Evolutionary conservation across 2,797 vertebrate genomes (phyloP).

Genomic region (Parotocinclus haroldoi): DNA sequence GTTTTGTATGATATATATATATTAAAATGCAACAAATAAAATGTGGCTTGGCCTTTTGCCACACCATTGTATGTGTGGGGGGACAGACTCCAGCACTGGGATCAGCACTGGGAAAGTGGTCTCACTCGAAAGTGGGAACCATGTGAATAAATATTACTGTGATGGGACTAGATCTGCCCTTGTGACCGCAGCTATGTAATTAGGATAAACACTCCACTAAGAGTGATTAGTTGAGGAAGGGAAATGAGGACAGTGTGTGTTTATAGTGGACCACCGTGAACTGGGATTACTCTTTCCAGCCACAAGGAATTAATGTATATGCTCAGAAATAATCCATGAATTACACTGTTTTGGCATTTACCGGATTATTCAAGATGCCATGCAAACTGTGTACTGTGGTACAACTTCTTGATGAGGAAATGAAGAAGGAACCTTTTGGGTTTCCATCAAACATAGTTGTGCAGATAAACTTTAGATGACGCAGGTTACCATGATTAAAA

Average conservation of each 20-base stretch:
- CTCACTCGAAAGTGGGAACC: not conserved
- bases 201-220: slow-evolving; percentile 16
- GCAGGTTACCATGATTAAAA: too few species aligned
- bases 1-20: slow-evolving; percentile 57
- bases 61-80: slow-evolving; percentile 41
- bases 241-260: slow-evolving; percentile 20
- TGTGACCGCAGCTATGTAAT: slow-evolving; percentile 27
- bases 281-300: slow-evolving; percentile 1
- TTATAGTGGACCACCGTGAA: slow-evolving; percentile 11
- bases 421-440: too few species aligned
- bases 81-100: slow-evolving; percentile 16
- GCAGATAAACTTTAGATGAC: too few species aligned
- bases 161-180: slow-evolving; percentile 12
- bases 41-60: slow-evolving; percentile 43
- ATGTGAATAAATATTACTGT: slow-evolving; percentile 32
- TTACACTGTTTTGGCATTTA: too few species aligned
- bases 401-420: too few species aligned
- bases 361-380: too few species aligned
- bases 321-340: too few species aligned
- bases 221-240: slow-evolving; percentile 16
- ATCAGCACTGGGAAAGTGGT: slow-evolving; percentile 31
- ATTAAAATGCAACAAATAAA: slow-evolving; percentile 58
- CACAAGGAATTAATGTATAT: not conserved
- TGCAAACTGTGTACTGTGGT: too few species aligned
- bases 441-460: too few species aligned